Evolutionary conservation across 2,797 vertebrate genomes (phyloP), one percentile per base, ranked within the genome.

Genomic region (Helicolenus hilgendorfi): DNA sequence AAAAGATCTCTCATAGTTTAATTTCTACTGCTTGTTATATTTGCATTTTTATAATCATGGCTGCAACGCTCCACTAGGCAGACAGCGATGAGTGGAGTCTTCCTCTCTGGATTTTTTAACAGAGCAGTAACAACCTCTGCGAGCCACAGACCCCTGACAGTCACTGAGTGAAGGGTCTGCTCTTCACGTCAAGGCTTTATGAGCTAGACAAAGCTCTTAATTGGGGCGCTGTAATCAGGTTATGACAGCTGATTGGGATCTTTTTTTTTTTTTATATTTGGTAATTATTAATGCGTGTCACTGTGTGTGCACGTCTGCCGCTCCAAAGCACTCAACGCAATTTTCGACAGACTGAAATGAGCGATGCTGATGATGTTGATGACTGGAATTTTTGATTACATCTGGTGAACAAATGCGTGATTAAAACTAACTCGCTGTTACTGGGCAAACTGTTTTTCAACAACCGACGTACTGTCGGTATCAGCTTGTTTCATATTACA

Each of bases 1-100:
- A 77, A 87, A 82, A 36, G 14, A 77, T 78, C 63, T 81, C 53
- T 89, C 87, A 68, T 7, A 53, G 82, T 88, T 89, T 76, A 60
- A 92, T 93, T 92, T 88, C 68, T 85, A 84, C 71, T 81, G 74
- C 84, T 72, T 65, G 53, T 78, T 82, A 58, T 72, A 93, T 92
- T 92, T 93, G 89, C 84, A 85, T 91, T 83, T 81, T 89, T 41
- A 77, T 93, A 89, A 95, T 91, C 77, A 91, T 81, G 91, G 89
- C 88, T 92, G 92, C 83, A 86, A 70, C 6, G 63, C 85, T 93
- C 53, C 75, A 88, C 77, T 73, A 86, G 83, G 71, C 69, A 91
- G 71, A 73, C 68, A 68, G 68, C 81, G 59, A 26, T n/a, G 88
- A 77, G 71, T 77, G 41, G 58, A 64, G 65, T 56, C 56, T 73